A percentile compares a stretch with the other conserved stretches of the same genome.
Conservation (phyloP, 1,140 invertebrate species). For the Doryteuthis pealeii region DNA sequence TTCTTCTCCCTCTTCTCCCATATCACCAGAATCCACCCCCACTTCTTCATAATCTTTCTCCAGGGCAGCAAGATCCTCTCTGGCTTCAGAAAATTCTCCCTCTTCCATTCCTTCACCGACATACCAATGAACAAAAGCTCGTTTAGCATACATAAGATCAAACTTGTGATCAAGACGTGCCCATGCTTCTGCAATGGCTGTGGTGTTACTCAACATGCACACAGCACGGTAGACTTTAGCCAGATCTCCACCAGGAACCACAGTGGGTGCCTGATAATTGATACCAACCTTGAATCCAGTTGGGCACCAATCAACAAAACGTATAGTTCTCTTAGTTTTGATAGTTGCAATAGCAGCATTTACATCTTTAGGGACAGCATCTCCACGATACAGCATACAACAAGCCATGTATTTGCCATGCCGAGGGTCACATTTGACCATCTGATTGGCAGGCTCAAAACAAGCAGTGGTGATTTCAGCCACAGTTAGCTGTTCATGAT, state of each 20-base stretch:
- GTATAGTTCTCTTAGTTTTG: constrained; percentile 77
- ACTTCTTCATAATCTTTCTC: no score
- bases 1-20: constrained; percentile 66
- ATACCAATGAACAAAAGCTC: constrained; percentile 55
- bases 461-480: constrained; percentile 84
- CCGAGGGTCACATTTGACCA: no score
- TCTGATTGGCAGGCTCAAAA: no score
- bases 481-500: constrained; percentile 58
- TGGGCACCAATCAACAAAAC: no score
- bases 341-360: constrained; percentile 73
- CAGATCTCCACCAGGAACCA: constrained; percentile 69
- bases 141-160: no score
- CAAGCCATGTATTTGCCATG: no score
- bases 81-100: constrained; percentile 68
- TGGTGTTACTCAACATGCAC: constrained; percentile 80
- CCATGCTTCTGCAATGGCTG: constrained; percentile 78
- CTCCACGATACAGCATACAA: no score
- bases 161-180: constrained; percentile 61
- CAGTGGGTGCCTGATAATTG: constrained; percentile 64
- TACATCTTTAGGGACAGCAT: constrained; percentile 59
- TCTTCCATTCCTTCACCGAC: constrained; percentile 72
- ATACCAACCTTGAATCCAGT: no score
- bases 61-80: no score
- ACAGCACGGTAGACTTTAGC: constrained; percentile 67
- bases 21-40: constrained; percentile 69